These are phyloP conservation scores for Notoglanidium macrostoma DNA, from an alignment of 2,797 vertebrate genomes.

Conservation along the genomic window DNA sequence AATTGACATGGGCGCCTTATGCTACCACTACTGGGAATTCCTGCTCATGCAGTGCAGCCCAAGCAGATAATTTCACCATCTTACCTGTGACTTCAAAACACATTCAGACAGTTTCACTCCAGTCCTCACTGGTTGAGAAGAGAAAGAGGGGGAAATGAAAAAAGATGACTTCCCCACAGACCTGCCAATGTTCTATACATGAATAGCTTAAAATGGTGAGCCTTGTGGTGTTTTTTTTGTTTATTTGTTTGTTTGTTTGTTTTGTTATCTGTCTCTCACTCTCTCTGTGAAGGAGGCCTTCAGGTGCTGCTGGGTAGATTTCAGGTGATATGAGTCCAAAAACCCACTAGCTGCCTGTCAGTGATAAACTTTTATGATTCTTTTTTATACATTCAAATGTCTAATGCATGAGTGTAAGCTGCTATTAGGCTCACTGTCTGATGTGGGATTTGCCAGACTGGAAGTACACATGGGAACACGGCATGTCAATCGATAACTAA, in stretches of 20 bases:
- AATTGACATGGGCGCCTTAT: slow-evolving; percentile 70
- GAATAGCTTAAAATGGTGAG: slow-evolving; percentile 51
- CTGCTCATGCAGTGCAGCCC: slow-evolving; percentile 62
- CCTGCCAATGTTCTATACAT: slow-evolving; percentile 66
- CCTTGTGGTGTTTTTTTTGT: slow-evolving; percentile 57
- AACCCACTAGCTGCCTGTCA: slow-evolving; percentile 76
- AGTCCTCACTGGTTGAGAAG: slow-evolving; percentile 48
- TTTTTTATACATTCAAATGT: slow-evolving; percentile 69
- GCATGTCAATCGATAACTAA: slow-evolving; percentile 59
- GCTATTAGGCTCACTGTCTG: slow-evolving; percentile 76
- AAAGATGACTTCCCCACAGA: slow-evolving; percentile 63
- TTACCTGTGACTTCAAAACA: slow-evolving; percentile 63
- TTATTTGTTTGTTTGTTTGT: neutral
- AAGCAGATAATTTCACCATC: slow-evolving; percentile 65
- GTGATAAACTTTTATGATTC: slow-evolving; percentile 73
- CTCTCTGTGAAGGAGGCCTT: slow-evolving; percentile 49
- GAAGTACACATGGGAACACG: slow-evolving; percentile 72
- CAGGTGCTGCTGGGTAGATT: slow-evolving; percentile 63
- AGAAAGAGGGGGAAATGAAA: slow-evolving; percentile 29
- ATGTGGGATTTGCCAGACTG: slow-evolving; percentile 68
- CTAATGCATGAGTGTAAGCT: slow-evolving; percentile 63
- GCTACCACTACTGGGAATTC: slow-evolving; percentile 70
- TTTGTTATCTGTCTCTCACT: neutral
- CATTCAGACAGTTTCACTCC: slow-evolving; percentile 58
- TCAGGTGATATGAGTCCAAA: slow-evolving; percentile 72